Base-by-base conservation (phyloP, 23 tunicate genomes). In the Diplosoma virens region DNA sequence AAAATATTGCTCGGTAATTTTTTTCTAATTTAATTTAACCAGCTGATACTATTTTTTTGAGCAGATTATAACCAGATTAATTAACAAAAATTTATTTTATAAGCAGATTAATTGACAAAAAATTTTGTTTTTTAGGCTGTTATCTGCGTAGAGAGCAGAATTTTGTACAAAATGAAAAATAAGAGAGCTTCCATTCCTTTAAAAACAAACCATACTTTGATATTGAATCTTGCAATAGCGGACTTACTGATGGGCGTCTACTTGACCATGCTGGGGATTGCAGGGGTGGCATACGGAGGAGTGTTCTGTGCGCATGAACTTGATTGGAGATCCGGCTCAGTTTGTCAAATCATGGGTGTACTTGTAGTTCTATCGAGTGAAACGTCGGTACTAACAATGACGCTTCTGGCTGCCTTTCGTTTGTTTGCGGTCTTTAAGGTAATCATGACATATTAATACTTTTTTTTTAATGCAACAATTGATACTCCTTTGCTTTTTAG, bases 281-380 rank as follows among this genome's bases (percentile, higher is more conserved):
- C 69, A 25, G 81, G 81, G 36, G 69, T 59, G 2, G 9, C 3
- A 6, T 76, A 33, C 35, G 33, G 37, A 0, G 81, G 81, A 25
- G 59, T 29, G 3, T 76, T 54, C 33, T 76, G 81, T 33, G 32
- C 55, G 28, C 34, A 76, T 32, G 81, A 76, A 26, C 56, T 76
- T 17, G 34, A 22, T 46, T 79, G 83, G 83, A 45, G 83, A 46
- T 64, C 83, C 25, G 33, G 83, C 20, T 28, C 34, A 7, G 31
- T 4, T 20, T 79, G 83, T 41, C 69, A 31, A 33, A 1, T 64
- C 29, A 79, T 79, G 83, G 83, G 83, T 27, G 59, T 47, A 9
- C 33, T 79, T 24, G 83, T 64, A 30, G 71, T 79, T 30, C 41
- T 79, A 36, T 79, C 83, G 41, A 79, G 83, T 64, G 83, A 79